A percentile compares a stretch with the other conserved stretches of the same genome.
Conservation (phyloP, 2,113 vertebrate genomes). For the Thryonomys swinderianus region DNA sequence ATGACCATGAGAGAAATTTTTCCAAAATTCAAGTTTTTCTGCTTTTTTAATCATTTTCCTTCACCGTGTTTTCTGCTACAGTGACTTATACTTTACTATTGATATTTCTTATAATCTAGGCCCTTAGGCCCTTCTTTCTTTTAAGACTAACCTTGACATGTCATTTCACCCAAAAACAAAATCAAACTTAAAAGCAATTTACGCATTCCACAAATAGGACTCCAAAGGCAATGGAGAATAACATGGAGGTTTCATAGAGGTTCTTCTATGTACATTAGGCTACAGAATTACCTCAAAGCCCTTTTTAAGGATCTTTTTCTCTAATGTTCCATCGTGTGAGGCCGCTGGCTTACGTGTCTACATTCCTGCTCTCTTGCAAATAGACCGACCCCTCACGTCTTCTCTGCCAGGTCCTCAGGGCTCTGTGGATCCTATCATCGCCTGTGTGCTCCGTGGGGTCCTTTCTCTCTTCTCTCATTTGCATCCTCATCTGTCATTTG, state of each 20-base stretch:
- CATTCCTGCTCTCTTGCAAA: not conserved
- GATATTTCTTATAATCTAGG: not conserved
- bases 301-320: not conserved
- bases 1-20: not conserved
- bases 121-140: not conserved
- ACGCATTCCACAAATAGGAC: not conserved
- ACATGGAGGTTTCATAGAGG: not conserved
- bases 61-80: not conserved
- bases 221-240: not conserved
- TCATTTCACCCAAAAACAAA: conserved; percentile 18
- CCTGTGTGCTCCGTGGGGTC: not conserved
- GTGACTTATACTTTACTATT: not conserved
- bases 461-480: not conserved
- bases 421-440: not conserved
- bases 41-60: not conserved
- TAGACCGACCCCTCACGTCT: not conserved
- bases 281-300: not conserved
- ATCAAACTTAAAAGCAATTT: not conserved
- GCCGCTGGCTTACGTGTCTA: not conserved
- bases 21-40: not conserved
- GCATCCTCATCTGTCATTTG: not conserved
- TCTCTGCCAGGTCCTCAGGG: not conserved
- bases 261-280: not conserved
- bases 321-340: not conserved
- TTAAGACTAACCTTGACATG: not conserved